phyloP scores from a whole-genome alignment of 2,113 vertebrate genomes.

The Naja naja region DNA sequence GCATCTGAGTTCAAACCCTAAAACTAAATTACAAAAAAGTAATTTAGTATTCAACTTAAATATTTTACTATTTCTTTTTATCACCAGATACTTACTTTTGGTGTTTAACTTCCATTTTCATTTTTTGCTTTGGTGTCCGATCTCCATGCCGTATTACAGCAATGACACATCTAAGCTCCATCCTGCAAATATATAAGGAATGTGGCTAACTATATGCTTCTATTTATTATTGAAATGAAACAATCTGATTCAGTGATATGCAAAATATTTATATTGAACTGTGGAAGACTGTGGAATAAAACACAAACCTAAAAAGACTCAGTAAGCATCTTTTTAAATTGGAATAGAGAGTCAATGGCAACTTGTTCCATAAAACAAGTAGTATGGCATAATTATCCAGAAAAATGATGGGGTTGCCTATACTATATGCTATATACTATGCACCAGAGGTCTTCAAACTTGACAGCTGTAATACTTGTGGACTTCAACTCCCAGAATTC shows the following conservation, averaged over 20 bases:
- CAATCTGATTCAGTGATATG: not conserved
- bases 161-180: conserved; percentile 87
- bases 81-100: conserved; percentile 67
- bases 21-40: not conserved
- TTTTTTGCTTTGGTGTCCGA: conserved; percentile 82
- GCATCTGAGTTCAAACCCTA: not conserved
- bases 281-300: not conserved
- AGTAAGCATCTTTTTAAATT: not conserved
- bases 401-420: not conserved
- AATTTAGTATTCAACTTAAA: not conserved
- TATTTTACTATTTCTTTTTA: not conserved
- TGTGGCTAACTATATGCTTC: not conserved
- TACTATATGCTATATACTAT: not conserved
- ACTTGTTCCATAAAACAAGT: not conserved
- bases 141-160: conserved; percentile 82
- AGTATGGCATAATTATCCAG: not conserved
- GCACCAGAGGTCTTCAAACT: too few relatives aligned
- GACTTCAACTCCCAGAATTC: too few relatives aligned
- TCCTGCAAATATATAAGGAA: conserved; percentile 70
- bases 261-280: not conserved
- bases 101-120: conserved; percentile 86
- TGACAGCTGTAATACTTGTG: too few relatives aligned
- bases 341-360: not conserved
- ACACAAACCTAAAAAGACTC: not conserved
- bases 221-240: not conserved